Percentiles rank a stretch among this genome's conserved stretches.
Evolutionary conservation across 2,888 invertebrate genomes (phyloP).

Genomic region (Volucella inanis): DNA sequence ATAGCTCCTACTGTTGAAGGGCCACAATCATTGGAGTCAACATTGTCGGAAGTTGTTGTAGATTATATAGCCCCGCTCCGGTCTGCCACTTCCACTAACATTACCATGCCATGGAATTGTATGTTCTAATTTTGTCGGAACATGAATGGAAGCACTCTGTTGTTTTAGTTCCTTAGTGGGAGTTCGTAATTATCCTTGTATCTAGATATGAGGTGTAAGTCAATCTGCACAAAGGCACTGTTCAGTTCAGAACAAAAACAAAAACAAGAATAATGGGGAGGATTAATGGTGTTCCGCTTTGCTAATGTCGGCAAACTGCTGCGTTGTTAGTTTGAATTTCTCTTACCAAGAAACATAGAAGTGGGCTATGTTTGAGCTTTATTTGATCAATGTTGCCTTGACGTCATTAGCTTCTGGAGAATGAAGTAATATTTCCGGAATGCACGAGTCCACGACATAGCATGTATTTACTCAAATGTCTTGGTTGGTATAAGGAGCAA

Average conservation of each 20-base stretch:
- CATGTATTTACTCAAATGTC: neutral
- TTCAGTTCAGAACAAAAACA: slow-evolving; percentile 7
- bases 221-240: slow-evolving; percentile 44
- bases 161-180: slow-evolving; percentile 36
- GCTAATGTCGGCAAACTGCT: neutral
- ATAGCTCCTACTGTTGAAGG: slow-evolving; percentile 8
- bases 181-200: slow-evolving; percentile 38
- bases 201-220: slow-evolving; percentile 53
- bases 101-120: slow-evolving; percentile 4
- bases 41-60: slow-evolving; percentile 40
- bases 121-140: slow-evolving; percentile 54
- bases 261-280: neutral
- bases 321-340: slow-evolving; percentile 15
- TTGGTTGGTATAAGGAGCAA: neutral
- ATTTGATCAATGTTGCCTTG: slow-evolving; percentile 68
- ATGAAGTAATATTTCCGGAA: slow-evolving; percentile 13
- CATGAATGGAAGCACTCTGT: slow-evolving; percentile 32
- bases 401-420: slow-evolving; percentile 39
- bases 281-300: slow-evolving; percentile 36
- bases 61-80: slow-evolving; percentile 10
- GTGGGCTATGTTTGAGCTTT: slow-evolving; percentile 34
- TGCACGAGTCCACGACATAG: slow-evolving; percentile 5
- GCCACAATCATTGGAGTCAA: slow-evolving; percentile 15
- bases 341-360: slow-evolving; percentile 24
- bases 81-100: neutral